phyloP scores from a whole-genome alignment of 2,888 invertebrate genomes.

The Beris chalybata region DNA sequence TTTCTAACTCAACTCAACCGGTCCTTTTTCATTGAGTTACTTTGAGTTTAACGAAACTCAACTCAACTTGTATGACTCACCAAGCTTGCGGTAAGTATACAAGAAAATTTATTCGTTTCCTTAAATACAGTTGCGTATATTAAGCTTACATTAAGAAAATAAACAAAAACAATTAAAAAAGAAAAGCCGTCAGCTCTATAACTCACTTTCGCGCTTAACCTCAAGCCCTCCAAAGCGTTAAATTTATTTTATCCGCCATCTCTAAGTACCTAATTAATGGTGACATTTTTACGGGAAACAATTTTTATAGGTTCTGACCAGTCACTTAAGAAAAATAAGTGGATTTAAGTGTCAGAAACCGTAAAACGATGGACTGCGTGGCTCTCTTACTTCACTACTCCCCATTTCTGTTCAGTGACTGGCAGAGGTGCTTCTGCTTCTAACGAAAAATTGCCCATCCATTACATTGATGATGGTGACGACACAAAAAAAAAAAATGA shows the following conservation, averaged over 20 bases:
- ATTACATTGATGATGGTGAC: slow-evolving; percentile 3
- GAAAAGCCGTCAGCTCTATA: not conserved
- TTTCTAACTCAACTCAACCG: too few relatives aligned
- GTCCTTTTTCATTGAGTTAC: too few relatives aligned
- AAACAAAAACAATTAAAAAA: too few relatives aligned
- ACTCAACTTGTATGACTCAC: too few relatives aligned
- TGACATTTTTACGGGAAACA: slow-evolving; percentile 27
- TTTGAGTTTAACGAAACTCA: too few relatives aligned
- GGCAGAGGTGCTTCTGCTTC: not conserved
- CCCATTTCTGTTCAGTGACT: too few relatives aligned
- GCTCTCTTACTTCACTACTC: too few relatives aligned
- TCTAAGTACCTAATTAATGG: slow-evolving; percentile 27
- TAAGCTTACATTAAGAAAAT: too few relatives aligned
- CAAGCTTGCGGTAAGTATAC: too few relatives aligned
- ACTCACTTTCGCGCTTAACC: slow-evolving; percentile 24
- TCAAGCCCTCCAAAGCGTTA: slow-evolving; percentile 14
- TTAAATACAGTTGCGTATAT: too few relatives aligned
- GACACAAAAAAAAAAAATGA: not conserved
- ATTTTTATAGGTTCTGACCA: slow-evolving; percentile 31
- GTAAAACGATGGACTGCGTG: not conserved
- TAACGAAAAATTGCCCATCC: slow-evolving; percentile 7
- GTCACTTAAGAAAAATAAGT: slow-evolving; percentile 28
- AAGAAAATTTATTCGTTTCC: too few relatives aligned
- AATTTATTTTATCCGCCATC: slow-evolving; percentile 27
- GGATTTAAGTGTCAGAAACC: slow-evolving; percentile 26